These are phyloP conservation scores for Tragelaphus scriptus DNA, from an alignment of 2,113 vertebrate genomes.

Conservation along the genomic window DNA sequence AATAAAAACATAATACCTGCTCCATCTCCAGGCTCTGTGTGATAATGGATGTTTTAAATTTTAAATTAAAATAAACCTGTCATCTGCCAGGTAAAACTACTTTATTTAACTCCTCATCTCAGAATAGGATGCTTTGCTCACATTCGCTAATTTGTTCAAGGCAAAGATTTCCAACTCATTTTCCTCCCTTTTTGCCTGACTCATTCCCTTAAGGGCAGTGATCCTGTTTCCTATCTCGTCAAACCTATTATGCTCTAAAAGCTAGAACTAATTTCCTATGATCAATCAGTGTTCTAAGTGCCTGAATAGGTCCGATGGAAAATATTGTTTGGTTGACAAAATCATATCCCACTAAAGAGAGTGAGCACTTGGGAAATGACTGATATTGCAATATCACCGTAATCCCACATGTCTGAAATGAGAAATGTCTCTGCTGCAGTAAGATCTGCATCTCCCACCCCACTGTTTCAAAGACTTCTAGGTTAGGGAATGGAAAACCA, in stretches of 20 bases:
- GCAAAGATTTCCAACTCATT: background rate
- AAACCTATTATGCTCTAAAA: conserved; percentile 4
- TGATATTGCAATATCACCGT: background rate
- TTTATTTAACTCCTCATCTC: background rate
- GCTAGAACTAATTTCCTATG: background rate
- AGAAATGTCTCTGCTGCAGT: background rate
- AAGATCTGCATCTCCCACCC: background rate
- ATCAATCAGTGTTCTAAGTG: background rate
- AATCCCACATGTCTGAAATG: background rate
- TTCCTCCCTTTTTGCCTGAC: background rate
- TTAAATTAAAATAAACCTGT: background rate
- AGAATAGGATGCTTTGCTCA: background rate
- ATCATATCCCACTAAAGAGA: background rate
- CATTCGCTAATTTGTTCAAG: background rate
- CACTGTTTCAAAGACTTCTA: background rate
- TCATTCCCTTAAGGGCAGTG: background rate
- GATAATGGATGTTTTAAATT: background rate
- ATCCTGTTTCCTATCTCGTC: background rate
- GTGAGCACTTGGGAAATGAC: background rate
- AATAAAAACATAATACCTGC: background rate
- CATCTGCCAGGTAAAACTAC: background rate
- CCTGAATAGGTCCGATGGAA: background rate
- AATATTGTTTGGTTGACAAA: background rate
- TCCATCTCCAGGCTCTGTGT: background rate
- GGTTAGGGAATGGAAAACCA: background rate